These are phyloP conservation scores for Fulica atra DNA, from an alignment of 2,113 vertebrate species.

Conservation along the genomic window DNA sequence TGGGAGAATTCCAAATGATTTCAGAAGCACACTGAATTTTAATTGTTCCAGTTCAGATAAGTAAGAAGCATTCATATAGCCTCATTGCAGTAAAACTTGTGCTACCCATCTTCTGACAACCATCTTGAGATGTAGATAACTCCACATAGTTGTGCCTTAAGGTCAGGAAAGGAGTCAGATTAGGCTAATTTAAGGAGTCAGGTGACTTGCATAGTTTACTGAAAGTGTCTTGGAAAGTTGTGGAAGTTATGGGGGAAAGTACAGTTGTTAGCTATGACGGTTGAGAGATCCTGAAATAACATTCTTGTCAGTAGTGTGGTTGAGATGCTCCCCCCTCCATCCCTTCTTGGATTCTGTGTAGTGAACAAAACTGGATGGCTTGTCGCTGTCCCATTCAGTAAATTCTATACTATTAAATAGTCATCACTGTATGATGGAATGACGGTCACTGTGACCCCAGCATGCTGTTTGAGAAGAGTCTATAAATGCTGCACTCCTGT, in stretches of 20 bases:
- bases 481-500: not conserved
- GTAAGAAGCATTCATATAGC: not conserved
- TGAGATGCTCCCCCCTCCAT: not conserved
- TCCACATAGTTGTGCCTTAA: not conserved
- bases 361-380: not conserved
- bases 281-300: not conserved
- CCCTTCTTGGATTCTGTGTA: not conserved
- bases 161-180: not conserved
- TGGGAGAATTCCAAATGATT: not conserved
- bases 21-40: not conserved
- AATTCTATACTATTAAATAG: not conserved
- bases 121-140: not conserved
- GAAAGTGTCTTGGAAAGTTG: not conserved
- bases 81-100: not conserved
- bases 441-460: not conserved
- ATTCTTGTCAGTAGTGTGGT: not conserved
- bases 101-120: not conserved
- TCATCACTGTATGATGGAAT: not conserved
- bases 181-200: not conserved
- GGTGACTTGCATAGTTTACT: not conserved
- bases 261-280: not conserved
- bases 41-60: not conserved
- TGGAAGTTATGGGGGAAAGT: not conserved
- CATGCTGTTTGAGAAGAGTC: not conserved
- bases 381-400: not conserved